These are phyloP conservation scores for Drosophila lacertosa DNA, from an alignment of 1,140 invertebrate genomes.

Conservation along the genomic window DNA sequence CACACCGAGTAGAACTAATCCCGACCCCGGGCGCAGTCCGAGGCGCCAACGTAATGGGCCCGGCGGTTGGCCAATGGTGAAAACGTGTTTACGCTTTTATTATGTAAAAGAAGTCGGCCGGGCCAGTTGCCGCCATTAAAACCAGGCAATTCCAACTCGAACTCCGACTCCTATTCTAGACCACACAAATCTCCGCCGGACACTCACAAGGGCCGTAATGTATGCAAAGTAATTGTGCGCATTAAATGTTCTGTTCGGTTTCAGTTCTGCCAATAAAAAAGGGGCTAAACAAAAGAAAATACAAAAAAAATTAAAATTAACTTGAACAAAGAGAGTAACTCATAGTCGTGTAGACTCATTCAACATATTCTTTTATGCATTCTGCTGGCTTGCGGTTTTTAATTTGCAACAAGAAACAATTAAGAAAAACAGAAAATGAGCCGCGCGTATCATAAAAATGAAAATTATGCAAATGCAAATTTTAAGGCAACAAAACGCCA, in stretches of 20 bases:
- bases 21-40: slow-evolving; percentile 18
- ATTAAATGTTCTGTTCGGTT: slow-evolving; percentile 60
- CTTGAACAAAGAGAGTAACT: background rate
- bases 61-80: slow-evolving; percentile 64
- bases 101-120: slow-evolving; percentile 65
- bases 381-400: slow-evolving; percentile 40
- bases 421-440: slow-evolving; percentile 55
- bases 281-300: too few relatives aligned
- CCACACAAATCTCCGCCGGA: slow-evolving; percentile 36
- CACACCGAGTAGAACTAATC: slow-evolving; percentile 1
- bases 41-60: slow-evolving; percentile 64
- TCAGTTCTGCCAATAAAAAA: background rate
- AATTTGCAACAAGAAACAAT: slow-evolving; percentile 69
- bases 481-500: slow-evolving; percentile 52
- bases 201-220: slow-evolving; percentile 55
- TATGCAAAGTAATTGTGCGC: slow-evolving; percentile 79
- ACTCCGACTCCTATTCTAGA: background rate
- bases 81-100: slow-evolving; percentile 82
- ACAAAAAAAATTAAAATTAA: too few relatives aligned
- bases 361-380: slow-evolving; percentile 47
- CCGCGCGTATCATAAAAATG: slow-evolving; percentile 70
- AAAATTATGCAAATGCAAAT: slow-evolving; percentile 76
- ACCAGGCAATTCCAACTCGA: slow-evolving; percentile 23
- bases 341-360: background rate
- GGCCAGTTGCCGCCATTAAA: slow-evolving; percentile 42